Conservation (phyloP, 1,140 invertebrate species). For the Drosophila quadrilineata region DNA sequence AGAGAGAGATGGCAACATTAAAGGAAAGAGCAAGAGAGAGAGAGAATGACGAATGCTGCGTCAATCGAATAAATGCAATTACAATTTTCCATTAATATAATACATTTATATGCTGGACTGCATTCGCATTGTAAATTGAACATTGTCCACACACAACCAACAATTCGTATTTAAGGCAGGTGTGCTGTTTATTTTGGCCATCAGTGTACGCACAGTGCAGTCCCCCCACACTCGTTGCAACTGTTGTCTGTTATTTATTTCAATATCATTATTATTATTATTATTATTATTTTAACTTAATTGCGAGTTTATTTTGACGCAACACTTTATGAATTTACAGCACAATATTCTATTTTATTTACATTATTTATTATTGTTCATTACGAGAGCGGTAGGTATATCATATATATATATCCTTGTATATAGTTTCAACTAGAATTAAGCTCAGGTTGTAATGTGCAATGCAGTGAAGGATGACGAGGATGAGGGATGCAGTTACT, state of each 20-base stretch:
- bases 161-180: constrained; percentile 27
- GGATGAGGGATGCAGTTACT: too few relatives aligned
- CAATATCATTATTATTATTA: not conserved
- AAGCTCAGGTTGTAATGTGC: constrained; percentile 69
- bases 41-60: constrained; percentile 19
- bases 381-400: too few relatives aligned
- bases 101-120: constrained; percentile 52
- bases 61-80: constrained; percentile 73
- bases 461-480: constrained; percentile 26
- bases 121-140: constrained; percentile 35
- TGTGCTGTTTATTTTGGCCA: constrained; percentile 15
- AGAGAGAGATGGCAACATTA: constrained; percentile 9
- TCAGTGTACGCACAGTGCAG: constrained; percentile 14
- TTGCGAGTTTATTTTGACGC: constrained; percentile 26
- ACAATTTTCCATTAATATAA: constrained; percentile 68
- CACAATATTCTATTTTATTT: constrained; percentile 1
- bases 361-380: constrained; percentile 16
- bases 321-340: not conserved
- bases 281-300: not conserved
- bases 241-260: constrained; percentile 27
- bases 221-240: constrained; percentile 4
- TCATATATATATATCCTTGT: constrained; percentile 6
- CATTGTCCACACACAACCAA: too few relatives aligned
- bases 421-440: constrained; percentile 46
- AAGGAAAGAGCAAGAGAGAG: too few relatives aligned